These are phyloP conservation scores for Caenorhabditis wallacei DNA, from an alignment of 2,888 invertebrate genomes.

Conservation along the genomic window DNA sequence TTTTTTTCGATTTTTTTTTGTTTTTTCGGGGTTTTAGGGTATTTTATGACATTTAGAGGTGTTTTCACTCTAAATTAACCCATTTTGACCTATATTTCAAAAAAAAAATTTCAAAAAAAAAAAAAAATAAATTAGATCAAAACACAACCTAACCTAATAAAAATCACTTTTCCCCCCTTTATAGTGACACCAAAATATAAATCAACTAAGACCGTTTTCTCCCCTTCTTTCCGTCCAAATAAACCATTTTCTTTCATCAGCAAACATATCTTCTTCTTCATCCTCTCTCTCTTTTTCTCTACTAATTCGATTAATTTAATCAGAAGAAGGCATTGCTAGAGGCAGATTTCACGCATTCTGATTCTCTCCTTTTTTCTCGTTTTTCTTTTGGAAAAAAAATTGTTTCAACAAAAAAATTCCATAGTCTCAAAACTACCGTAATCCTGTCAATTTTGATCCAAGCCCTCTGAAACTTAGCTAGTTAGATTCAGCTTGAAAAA, in stretches of 20 bases:
- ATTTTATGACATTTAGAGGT: too few relatives aligned
- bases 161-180: not conserved
- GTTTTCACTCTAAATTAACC: too few relatives aligned
- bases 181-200: constrained; percentile 42
- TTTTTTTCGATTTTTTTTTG: too few relatives aligned
- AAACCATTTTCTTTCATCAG: not conserved
- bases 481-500: too few relatives aligned
- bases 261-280: not conserved
- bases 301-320: constrained; percentile 46
- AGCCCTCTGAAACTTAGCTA: too few relatives aligned
- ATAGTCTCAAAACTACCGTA: not conserved
- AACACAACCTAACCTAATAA: not conserved
- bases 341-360: constrained; percentile 27
- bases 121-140: not conserved
- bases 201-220: constrained; percentile 18
- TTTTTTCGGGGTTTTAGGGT: too few relatives aligned
- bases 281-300: not conserved
- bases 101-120: too few relatives aligned
- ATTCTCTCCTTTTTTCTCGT: not conserved
- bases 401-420: not conserved
- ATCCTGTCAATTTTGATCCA: too few relatives aligned
- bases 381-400: not conserved
- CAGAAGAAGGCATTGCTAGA: not conserved
- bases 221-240: constrained; percentile 33
- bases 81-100: too few relatives aligned